Conservation (phyloP, 2,888 invertebrate species). For the Anarsia innoxiella region DNA sequence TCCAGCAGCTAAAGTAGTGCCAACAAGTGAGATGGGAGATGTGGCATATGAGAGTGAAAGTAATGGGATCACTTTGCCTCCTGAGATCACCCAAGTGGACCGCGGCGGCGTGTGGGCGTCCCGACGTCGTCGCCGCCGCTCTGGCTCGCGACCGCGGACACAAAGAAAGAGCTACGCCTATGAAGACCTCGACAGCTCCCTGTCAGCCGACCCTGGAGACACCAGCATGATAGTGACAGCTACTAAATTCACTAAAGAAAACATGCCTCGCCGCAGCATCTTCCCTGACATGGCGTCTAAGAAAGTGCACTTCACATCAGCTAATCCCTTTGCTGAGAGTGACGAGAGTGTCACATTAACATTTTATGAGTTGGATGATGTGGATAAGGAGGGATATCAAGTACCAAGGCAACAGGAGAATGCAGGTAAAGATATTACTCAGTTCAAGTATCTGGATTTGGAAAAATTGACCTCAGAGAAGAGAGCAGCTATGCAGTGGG, state of each 20-base stretch:
- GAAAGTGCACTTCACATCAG: constrained; percentile 64
- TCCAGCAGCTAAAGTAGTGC: constrained; percentile 44
- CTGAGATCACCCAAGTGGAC: constrained; percentile 37
- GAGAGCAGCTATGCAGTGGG: constrained; percentile 44
- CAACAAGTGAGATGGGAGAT: constrained; percentile 31
- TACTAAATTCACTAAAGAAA: constrained; percentile 59
- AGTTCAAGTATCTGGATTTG: constrained; percentile 63
- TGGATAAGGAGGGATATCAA: constrained; percentile 39
- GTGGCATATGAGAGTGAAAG: constrained; percentile 26
- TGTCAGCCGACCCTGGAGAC: constrained; percentile 75
- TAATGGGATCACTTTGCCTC: constrained; percentile 62
- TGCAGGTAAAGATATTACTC: constrained; percentile 44
- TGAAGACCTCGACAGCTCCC: constrained; percentile 75
- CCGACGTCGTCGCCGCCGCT: constrained; percentile 44
- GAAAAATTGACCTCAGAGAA: constrained; percentile 55
- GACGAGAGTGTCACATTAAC: constrained; percentile 68
- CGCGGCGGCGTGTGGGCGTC: constrained; percentile 28
- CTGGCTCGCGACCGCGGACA: constrained; percentile 37
- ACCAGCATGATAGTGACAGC: constrained; percentile 72
- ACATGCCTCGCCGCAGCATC: constrained; percentile 60
- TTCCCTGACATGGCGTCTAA: constrained; percentile 53
- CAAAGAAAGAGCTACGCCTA: constrained; percentile 58
- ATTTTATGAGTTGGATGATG: constrained; percentile 61
- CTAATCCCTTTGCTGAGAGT: constrained; percentile 65
- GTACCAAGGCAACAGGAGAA: constrained; percentile 29